Evolutionary conservation across 2,888 invertebrate genomes (phyloP).

Genomic region (Carabus problematicus): DNA sequence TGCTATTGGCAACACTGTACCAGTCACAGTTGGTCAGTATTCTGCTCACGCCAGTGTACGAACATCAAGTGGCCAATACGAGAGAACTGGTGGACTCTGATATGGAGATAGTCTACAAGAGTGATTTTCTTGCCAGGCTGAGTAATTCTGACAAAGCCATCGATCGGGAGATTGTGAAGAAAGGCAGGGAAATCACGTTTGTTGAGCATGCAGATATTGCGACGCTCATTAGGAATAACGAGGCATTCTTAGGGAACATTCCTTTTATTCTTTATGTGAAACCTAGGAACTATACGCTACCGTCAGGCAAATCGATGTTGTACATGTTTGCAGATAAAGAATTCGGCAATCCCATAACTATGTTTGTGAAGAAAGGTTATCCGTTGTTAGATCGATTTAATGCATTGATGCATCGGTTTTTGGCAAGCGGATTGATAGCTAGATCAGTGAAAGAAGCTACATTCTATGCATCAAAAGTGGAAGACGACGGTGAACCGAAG

Average conservation of each 20-base stretch:
- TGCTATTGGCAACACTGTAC: conserved; percentile 22
- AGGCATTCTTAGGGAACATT: conserved; percentile 19
- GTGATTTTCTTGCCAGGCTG: conserved; percentile 19
- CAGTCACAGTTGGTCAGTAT: conserved; percentile 31
- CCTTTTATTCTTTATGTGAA: conserved; percentile 16
- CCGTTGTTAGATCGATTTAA: conserved; percentile 15
- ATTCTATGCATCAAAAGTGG: not conserved
- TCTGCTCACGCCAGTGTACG: conserved; percentile 21
- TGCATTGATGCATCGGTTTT: not conserved
- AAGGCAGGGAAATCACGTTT: not conserved
- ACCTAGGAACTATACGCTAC: conserved; percentile 14
- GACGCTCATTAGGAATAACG: too few relatives aligned
- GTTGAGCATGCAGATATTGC: too few relatives aligned
- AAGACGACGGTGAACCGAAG: conserved; percentile 1
- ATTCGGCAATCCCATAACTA: conserved; percentile 30
- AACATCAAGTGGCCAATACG: conserved; percentile 17
- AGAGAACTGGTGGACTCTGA: conserved; percentile 19
- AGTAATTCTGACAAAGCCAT: conserved; percentile 20
- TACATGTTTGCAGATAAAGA: conserved; percentile 23
- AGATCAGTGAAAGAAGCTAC: conserved; percentile 30
- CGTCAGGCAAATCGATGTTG: conserved; percentile 12
- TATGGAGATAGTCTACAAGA: conserved; percentile 6
- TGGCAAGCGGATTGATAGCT: not conserved
- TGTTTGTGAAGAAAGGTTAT: conserved; percentile 28
- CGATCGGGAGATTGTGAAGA: conserved; percentile 9